Evolutionary conservation across 2,888 invertebrate species (phyloP).

Genomic region (Pandemis cinnamomeana): DNA sequence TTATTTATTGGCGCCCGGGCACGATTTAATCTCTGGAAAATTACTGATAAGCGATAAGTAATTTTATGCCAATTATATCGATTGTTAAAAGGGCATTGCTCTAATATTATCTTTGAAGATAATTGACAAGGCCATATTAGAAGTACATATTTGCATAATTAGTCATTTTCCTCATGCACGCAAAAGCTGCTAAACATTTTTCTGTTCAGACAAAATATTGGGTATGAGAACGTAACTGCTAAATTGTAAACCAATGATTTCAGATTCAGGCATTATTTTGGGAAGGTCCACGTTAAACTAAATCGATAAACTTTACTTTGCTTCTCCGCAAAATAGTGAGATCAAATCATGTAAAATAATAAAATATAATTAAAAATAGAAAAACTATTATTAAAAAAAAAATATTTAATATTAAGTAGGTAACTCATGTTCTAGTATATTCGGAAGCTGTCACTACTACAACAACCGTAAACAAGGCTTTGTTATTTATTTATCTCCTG

Average conservation of each 20-base stretch:
- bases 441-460: too few relatives aligned
- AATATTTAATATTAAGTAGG: too few relatives aligned
- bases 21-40: constrained; percentile 29
- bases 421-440: too few relatives aligned
- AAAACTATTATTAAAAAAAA: too few relatives aligned
- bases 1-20: constrained; percentile 20
- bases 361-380: too few relatives aligned
- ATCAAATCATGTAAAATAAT: too few relatives aligned
- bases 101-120: constrained; percentile 32
- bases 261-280: too few relatives aligned
- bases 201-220: not conserved
- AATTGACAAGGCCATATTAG: constrained; percentile 30
- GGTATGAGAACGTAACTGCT: not conserved
- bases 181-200: constrained; percentile 4
- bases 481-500: not conserved
- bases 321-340: too few relatives aligned
- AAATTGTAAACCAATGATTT: too few relatives aligned
- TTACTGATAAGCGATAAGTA: constrained; percentile 34
- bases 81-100: constrained; percentile 32
- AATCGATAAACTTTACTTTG: too few relatives aligned
- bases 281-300: too few relatives aligned
- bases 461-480: too few relatives aligned
- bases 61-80: constrained; percentile 32
- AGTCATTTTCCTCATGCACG: constrained; percentile 13
- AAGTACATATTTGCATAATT: constrained; percentile 22